Base-by-base conservation (phyloP, 2,797 vertebrate species). In the Harpagifer antarcticus region DNA sequence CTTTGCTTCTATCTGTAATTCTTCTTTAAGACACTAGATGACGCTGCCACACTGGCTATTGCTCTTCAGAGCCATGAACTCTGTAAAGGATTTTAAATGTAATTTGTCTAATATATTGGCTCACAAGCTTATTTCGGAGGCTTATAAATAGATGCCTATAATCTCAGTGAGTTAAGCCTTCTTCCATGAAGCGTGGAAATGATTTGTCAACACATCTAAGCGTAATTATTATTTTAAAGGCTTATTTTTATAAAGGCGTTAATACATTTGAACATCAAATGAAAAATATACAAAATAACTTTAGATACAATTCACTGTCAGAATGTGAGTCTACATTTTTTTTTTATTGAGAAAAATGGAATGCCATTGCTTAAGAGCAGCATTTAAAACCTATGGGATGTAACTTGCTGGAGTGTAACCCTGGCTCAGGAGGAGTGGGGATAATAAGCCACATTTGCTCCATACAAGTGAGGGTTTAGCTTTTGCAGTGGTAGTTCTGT, bases 71-170 rank as follows among this genome's bases (percentile, higher is more conserved):
- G 23, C 14, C n/a, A 52, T 53, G 58, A 83, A 50, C 71, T 81
- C 71, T 56, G 63, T 82, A 63, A 72, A 78, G 48, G 65, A 79
- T 81, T 88, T 79, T 14, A 69, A 49, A 84, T 86, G 76, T 53
- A 86, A 86, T 87, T 76, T 78, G 75, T 77, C 80, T 66, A 61
- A 82, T 70, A 72, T 78, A 88, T 65, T 59, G 64, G 68, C 76
- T 88, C 44, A 60, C 72, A 43, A 60, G 40, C 53, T 76, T 74
- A 72, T 82, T 79, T 72, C 60, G 56, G 45, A 67, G 52, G 59
- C 70, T 84, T 65, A 68, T 77, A 70, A 82, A 84, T 85, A 69
- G 57, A 77, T 64, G 42, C 68, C 27, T 85, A 66, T 85, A 83
- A 88, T 87, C 77, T 78, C 33, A 43, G 15, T 37, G 65, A 75